Evolutionary conservation across 2,888 invertebrate genomes (phyloP).

Genomic region (Spatulosminthurus flaviceps): DNA sequence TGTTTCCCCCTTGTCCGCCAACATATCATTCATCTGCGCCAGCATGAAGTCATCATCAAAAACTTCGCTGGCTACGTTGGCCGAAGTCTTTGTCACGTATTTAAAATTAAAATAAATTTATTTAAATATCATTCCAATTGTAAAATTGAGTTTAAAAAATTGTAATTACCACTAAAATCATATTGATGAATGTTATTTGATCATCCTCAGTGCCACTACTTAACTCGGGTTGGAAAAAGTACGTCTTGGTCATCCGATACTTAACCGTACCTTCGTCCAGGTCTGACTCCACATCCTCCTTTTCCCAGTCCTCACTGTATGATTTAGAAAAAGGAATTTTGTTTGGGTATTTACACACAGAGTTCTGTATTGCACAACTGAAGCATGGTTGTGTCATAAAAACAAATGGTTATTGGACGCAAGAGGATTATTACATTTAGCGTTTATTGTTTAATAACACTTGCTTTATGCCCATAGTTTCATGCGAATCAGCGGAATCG

Average conservation of each 20-base stretch:
- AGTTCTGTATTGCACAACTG: background rate
- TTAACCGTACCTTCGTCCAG: constrained; percentile 50
- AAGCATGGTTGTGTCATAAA: no score
- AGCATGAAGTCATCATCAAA: constrained; percentile 52
- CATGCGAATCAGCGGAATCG: no score
- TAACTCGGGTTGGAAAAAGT: constrained; percentile 52
- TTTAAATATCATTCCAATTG: background rate
- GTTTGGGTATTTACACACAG: background rate
- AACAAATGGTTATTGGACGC: no score
- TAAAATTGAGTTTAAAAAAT: background rate
- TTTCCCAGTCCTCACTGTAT: constrained; percentile 48
- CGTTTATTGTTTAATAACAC: no score
- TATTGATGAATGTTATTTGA: constrained; percentile 53
- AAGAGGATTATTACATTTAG: no score
- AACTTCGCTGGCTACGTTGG: background rate
- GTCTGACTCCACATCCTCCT: constrained; percentile 50
- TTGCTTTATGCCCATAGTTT: no score
- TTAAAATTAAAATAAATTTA: no score
- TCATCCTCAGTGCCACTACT: constrained; percentile 51
- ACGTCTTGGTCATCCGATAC: constrained; percentile 52
- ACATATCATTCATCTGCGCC: constrained; percentile 52
- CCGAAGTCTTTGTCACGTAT: no score
- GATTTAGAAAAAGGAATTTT: background rate
- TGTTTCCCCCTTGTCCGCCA: constrained; percentile 49
- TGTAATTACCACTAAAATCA: constrained; percentile 49